A percentile compares a stretch with the other conserved stretches of the same genome.
phyloP scores from a whole-genome alignment of 2,888 invertebrate species.

The Lampropteryx suffumata region DNA sequence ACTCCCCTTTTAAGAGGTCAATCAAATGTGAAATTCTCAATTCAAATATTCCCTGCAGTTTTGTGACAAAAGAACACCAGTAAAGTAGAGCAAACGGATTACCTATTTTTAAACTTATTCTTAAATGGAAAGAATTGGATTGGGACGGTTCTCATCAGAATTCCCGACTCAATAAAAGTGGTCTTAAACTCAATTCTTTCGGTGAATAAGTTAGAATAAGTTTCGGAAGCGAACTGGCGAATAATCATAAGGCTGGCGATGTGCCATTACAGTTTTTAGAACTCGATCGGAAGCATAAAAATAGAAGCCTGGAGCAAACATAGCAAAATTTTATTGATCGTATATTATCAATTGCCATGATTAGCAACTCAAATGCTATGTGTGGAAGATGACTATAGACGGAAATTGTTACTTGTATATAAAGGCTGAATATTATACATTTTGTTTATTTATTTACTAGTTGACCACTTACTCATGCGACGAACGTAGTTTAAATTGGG shows the following conservation, averaged over 20 bases:
- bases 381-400: constrained; percentile 2
- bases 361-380: constrained; percentile 15
- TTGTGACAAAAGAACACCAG: too few relatives aligned
- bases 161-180: constrained; percentile 5
- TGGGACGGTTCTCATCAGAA: not conserved
- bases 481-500: not conserved
- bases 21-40: too few relatives aligned
- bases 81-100: too few relatives aligned
- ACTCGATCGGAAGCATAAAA: constrained; percentile 26
- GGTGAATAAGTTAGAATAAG: not conserved
- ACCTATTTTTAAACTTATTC: too few relatives aligned
- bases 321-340: constrained; percentile 29
- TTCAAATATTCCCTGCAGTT: too few relatives aligned
- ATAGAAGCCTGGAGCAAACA: constrained; percentile 24
- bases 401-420: not conserved
- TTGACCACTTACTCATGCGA: too few relatives aligned
- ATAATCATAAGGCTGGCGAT: constrained; percentile 25
- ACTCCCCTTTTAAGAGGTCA: too few relatives aligned
- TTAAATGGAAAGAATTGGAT: too few relatives aligned
- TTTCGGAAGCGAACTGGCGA: constrained; percentile 15
- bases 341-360: constrained; percentile 28
- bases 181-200: not conserved
- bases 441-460: too few relatives aligned
- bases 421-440: not conserved
- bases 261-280: constrained; percentile 26